Evolutionary conservation across 2,113 vertebrate genomes (phyloP), one percentile per base, ranked within the genome.

Genomic region (Rousettus leschenaultii): DNA sequence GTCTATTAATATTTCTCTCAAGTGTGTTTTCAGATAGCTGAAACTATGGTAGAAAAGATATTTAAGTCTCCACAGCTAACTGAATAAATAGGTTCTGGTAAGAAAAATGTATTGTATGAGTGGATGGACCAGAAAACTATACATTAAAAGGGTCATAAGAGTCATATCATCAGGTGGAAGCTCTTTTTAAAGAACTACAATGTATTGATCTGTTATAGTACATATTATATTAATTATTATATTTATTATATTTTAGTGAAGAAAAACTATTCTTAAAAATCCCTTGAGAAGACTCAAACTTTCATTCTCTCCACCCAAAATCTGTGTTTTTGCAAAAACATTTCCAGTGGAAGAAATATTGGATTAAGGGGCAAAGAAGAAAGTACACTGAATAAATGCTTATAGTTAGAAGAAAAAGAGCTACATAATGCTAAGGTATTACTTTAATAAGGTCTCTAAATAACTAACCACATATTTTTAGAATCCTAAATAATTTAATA

Each of bases 1-100:
- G 30, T 96, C 89, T 97, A 84, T 63, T 86, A 82, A 78, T 89
- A 57, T 78, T 91, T 91, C 65, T 95, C n/a, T 88, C 61, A 14
- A 94, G 73, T 15, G 87, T 68, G 53, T 35, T 88, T 93, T 94
- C 57, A 94, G 12, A 24, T 33, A 87, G 45, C 43, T 82, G 35
- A 86, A 96, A 74, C 24, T 73, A 53, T 16, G 30, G 22, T 83
- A 92, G 22, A 48, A 88, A 93, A 92, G 28, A 38, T 7, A 75
- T 66, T 73, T 88, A 87, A 73, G 22, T 91, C 19, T 87, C 59
- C 11, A 33, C 21, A 73, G 16, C 15, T 73, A 94, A 24, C 57
- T 80, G 61, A 75, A 65, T 89, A 55, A 57, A 16, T 73, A 70
- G 45, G 3, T 65, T 83, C 22, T 68, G 51, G 1, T 21, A 66